Evolutionary conservation across 37 sponge, comb jelly and placozoan genomes (phyloP).

Genomic region (Aphrocallistes beatrix): DNA sequence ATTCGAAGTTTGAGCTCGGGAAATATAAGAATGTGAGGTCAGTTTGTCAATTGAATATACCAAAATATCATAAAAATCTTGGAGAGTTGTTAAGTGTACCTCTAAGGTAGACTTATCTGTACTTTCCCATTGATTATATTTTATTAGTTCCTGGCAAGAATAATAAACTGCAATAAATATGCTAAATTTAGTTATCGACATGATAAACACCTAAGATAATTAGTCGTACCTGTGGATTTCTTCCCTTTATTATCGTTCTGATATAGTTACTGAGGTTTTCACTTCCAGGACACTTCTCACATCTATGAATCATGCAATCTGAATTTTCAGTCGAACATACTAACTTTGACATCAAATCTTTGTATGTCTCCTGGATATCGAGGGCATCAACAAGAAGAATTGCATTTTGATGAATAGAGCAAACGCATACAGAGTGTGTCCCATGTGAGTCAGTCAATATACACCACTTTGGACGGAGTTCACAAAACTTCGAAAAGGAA

Average conservation of each 20-base stretch:
- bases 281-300: neutral
- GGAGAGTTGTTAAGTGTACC: neutral
- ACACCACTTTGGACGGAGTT: neutral
- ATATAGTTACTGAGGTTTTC: neutral
- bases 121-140: neutral
- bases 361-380: neutral
- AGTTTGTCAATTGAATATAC: no score
- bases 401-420: neutral
- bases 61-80: no score
- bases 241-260: neutral
- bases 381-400: neutral
- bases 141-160: no score
- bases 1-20: no score
- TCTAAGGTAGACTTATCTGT: conserved; percentile 22
- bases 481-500: no score
- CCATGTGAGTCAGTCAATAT: neutral
- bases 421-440: no score
- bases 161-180: no score
- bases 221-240: neutral
- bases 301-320: neutral
- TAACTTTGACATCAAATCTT: neutral
- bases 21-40: no score
- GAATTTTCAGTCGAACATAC: neutral
- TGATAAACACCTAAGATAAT: no score
- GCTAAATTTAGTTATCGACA: no score